These are phyloP conservation scores for Peromyscus eremicus DNA, from an alignment of 2,797 vertebrate species.

Conservation along the genomic window DNA sequence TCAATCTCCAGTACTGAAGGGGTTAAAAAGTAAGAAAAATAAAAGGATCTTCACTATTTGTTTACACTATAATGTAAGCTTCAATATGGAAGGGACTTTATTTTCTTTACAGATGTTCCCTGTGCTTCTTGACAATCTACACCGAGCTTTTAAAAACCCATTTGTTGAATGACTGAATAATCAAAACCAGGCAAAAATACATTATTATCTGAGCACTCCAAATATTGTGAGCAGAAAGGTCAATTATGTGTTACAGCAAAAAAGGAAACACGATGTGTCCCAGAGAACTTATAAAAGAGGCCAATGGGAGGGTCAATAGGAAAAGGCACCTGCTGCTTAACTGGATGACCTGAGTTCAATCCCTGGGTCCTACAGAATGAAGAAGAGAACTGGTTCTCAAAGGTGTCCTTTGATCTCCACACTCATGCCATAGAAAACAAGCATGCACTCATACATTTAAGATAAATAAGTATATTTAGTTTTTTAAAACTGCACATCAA, in stretches of 20 bases:
- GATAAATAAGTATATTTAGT: background rate
- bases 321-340: background rate
- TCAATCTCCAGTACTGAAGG: background rate
- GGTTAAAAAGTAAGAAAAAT: too few species aligned
- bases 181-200: background rate
- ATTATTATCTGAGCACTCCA: constrained; percentile 12
- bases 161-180: background rate
- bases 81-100: background rate
- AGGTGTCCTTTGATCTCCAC: background rate
- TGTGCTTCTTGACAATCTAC: background rate
- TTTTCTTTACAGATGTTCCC: constrained; percentile 14
- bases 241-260: background rate
- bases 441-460: background rate
- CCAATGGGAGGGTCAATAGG: background rate
- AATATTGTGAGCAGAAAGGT: constrained; percentile 40
- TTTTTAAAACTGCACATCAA: background rate
- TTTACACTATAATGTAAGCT: constrained; percentile 1
- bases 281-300: background rate
- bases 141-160: constrained; percentile 18
- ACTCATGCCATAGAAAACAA: background rate
- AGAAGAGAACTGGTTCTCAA: background rate
- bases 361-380: background rate
- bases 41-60: background rate
- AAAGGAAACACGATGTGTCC: background rate
- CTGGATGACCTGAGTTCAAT: background rate